Evolutionary conservation across 2,797 vertebrate genomes (phyloP), one percentile per base, ranked within the genome.

Genomic region (Hoplostethus mediterraneus): DNA sequence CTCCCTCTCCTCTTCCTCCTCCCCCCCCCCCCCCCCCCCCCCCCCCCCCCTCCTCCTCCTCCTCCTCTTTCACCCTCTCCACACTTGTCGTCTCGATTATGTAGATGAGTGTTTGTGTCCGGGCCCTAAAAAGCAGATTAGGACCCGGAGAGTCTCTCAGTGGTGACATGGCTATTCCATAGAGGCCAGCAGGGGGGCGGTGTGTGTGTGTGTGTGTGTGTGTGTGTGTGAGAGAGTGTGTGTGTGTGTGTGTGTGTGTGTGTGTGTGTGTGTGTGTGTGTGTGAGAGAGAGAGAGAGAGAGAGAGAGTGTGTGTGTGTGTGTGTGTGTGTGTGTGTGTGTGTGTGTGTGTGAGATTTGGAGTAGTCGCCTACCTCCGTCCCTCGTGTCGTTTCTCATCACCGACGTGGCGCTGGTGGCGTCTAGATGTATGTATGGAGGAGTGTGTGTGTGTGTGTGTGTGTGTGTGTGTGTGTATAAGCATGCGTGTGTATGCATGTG

Each of bases 41-140:
- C 25, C 25, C 3, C 13, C 17, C 36, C 61, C 67, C 65, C 13
- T 21, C 21, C 60, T 67, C 63, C 42, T 21, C 21, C 21, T 21
- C 0, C 57, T 75, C 68, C 86, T 88, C 89, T 86, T 90, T 89
- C 87, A 89, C 92, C 90, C 90, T 91, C 89, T 94, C 92, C 93
- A 95, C 94, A 95, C 94, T 93, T 94, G 94, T 95, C 95, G 81
- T 86, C 88, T 87, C 79, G 91, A 95, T 95, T 95, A 95, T 95
- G 94, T 88, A 95, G 87, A 95, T 94, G 89, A 92, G 87, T 75
- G 74, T 93, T 92, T 89, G 89, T 83, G 79, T 74, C 54, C 21
- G 52, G 84, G 81, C 86, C 85, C 90, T 93, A 94, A 94, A 93
- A 94, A 93, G 92, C 93, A 93, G 93, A 95, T 94, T 93, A 94